phyloP scores from a whole-genome alignment of 2,797 vertebrate species.

The Orestias chungarensis region DNA sequence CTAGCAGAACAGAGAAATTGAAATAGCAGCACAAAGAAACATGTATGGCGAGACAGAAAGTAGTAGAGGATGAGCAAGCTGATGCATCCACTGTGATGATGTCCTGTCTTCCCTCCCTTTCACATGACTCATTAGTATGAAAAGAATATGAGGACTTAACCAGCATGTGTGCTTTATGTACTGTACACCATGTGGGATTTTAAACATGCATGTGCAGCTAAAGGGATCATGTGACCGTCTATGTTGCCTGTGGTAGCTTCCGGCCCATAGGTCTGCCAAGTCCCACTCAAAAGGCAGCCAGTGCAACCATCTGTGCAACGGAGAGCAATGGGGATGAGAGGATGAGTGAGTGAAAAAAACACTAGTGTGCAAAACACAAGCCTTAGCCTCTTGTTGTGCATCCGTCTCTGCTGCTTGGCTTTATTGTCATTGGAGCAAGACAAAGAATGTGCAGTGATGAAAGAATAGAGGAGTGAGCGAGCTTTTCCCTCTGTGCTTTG shows the following conservation, averaged over 20 bases:
- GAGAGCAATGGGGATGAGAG: constrained; percentile 32
- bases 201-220: constrained; percentile 19
- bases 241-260: constrained; percentile 32
- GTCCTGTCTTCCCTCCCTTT: constrained; percentile 17
- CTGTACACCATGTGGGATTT: constrained; percentile 13
- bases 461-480: constrained; percentile 34
- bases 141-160: constrained; percentile 9
- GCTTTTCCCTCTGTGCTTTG: constrained; percentile 38
- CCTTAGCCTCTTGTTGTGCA: constrained; percentile 12
- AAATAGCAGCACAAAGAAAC: constrained; percentile 57
- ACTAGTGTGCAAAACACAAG: constrained; percentile 22
- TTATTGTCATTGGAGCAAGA: constrained; percentile 38
- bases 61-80: constrained; percentile 23
- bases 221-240: constrained; percentile 11
- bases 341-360: constrained; percentile 41
- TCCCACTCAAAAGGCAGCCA: constrained; percentile 58
- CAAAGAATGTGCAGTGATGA: constrained; percentile 31
- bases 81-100: constrained; percentile 38
- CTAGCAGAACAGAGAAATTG: constrained; percentile 49
- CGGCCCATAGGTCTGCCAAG: constrained; percentile 42
- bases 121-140: constrained; percentile 37
- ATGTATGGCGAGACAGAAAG: constrained; percentile 45
- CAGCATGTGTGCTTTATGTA: constrained; percentile 33
- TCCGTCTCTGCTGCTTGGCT: constrained; percentile 24
- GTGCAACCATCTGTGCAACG: constrained; percentile 60